Percentiles rank a stretch among this genome's conserved stretches.
These are phyloP conservation scores for Ceriagrion tenellum DNA, from an alignment of 2,888 invertebrate genomes.

Conservation along the genomic window DNA sequence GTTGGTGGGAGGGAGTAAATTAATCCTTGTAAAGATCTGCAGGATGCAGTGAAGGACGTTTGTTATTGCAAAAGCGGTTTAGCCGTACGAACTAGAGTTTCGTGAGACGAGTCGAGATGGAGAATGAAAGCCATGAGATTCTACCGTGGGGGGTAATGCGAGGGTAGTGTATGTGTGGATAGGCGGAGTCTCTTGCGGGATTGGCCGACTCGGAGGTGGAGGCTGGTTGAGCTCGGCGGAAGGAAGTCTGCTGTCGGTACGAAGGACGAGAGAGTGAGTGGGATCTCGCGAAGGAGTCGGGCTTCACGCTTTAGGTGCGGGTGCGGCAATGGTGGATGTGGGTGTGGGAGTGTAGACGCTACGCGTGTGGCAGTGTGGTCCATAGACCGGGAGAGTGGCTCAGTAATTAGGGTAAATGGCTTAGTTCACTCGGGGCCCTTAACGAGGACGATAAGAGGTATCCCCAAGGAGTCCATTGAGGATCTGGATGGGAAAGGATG, in stretches of 20 bases:
- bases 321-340: not conserved
- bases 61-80: not conserved
- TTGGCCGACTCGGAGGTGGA: not conserved
- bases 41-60: too few relatives aligned
- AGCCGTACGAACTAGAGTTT: not conserved
- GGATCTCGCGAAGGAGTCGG: not conserved
- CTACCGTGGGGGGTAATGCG: too few relatives aligned
- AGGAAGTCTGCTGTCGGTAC: not conserved
- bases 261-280: not conserved
- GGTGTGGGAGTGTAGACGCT: not conserved
- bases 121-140: too few relatives aligned
- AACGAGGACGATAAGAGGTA: slow-evolving; percentile 41
- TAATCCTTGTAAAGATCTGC: too few relatives aligned
- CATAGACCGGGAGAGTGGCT: slow-evolving; percentile 21
- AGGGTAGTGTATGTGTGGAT: not conserved
- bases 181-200: not conserved
- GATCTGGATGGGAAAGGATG: not conserved
- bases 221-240: not conserved
- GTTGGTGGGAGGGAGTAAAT: too few relatives aligned
- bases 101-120: not conserved
- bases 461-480: not conserved
- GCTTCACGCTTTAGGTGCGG: not conserved
- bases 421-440: slow-evolving; percentile 49
- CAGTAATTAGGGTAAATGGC: slow-evolving; percentile 50
- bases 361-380: slow-evolving; percentile 7